Conservation (phyloP, 2,113 vertebrate genomes). For the Nothoprocta pentlandii region DNA sequence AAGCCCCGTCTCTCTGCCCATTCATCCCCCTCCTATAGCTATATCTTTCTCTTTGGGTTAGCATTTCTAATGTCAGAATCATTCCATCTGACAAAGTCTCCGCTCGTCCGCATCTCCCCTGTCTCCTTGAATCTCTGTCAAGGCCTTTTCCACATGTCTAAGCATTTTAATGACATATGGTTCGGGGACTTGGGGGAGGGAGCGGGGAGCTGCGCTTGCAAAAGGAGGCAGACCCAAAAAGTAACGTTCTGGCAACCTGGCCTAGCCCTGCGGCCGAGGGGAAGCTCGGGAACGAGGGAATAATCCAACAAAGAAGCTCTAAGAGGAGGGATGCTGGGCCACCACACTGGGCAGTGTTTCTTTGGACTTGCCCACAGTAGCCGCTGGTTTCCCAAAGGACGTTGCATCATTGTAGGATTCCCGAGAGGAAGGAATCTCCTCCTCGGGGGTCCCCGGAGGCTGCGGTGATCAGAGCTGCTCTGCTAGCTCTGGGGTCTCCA, state of each 20-base stretch:
- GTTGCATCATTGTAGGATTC: not conserved
- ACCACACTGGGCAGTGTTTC: not conserved
- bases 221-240: not conserved
- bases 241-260: not conserved
- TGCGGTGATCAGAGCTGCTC: rapidly evolving
- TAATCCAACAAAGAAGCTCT: slow-evolving; percentile 1
- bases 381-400: slow-evolving; percentile 25
- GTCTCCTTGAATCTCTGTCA: slow-evolving; percentile 82
- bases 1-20: not conserved
- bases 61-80: slow-evolving; percentile 72
- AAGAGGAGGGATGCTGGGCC: not conserved
- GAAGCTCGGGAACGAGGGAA: slow-evolving; percentile 20
- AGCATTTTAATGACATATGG: slow-evolving; percentile 85
- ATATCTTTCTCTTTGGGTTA: slow-evolving; percentile 71
- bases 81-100: slow-evolving; percentile 81
- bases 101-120: slow-evolving; percentile 67
- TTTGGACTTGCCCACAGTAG: not conserved
- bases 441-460: not conserved
- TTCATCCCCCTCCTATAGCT: not conserved
- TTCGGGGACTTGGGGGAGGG: slow-evolving; percentile 61
- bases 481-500: not conserved
- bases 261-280: not conserved
- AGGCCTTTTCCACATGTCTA: slow-evolving; percentile 81
- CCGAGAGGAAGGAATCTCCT: rapidly evolving
- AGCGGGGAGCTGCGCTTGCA: slow-evolving; percentile 33